A percentile compares a stretch with the other conserved stretches of the same genome.
phyloP scores from a whole-genome alignment of 2,797 vertebrate genomes.

The Loriculus beryllinus region DNA sequence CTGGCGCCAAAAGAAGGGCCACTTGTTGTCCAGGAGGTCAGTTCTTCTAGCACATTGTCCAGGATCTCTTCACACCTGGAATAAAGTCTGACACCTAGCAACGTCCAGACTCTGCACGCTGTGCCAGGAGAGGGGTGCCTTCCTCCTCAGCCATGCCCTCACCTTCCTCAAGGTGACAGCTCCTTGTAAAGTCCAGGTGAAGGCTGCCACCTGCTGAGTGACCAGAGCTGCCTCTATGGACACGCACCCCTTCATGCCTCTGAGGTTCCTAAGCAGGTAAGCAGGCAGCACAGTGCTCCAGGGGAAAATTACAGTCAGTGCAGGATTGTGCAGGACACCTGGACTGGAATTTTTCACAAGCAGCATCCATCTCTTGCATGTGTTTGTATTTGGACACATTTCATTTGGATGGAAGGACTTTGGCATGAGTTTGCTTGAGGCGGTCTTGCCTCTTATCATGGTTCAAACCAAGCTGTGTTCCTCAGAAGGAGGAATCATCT shows the following conservation, averaged over 20 bases:
- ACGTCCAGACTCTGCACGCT: neutral
- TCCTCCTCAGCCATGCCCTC: neutral
- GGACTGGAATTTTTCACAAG: neutral
- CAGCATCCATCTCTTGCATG: neutral
- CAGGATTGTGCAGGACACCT: neutral
- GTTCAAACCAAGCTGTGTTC: neutral
- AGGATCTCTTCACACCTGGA: accelerated
- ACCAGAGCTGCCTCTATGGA: neutral
- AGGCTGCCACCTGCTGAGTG: slow-evolving; percentile 62
- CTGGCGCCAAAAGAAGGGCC: neutral
- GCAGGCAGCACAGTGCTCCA: neutral
- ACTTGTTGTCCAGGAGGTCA: neutral
- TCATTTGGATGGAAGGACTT: neutral
- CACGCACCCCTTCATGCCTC: neutral
- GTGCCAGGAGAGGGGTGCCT: neutral
- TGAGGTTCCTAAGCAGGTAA: neutral
- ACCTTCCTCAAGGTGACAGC: neutral
- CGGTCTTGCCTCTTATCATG: neutral
- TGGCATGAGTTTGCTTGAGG: neutral
- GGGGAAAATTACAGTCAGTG: neutral
- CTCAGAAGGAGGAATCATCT: neutral
- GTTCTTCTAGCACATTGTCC: neutral
- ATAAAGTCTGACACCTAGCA: neutral
- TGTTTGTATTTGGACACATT: neutral
- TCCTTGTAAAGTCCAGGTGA: slow-evolving; percentile 5